Evolutionary conservation across 2,888 invertebrate genomes (phyloP), one percentile per base, ranked within the genome.

Genomic region (Pterostichus niger): DNA sequence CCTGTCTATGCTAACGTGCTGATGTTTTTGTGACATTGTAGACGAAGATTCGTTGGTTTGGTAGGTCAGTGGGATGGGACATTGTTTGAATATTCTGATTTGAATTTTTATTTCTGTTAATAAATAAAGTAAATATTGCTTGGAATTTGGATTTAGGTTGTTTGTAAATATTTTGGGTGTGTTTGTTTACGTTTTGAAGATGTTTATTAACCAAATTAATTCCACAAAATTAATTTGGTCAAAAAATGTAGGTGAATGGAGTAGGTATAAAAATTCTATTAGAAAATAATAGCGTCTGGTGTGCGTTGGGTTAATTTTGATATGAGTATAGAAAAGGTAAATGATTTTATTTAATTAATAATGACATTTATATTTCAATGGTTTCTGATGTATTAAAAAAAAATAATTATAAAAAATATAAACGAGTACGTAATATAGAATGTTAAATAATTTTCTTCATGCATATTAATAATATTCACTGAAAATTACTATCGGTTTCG

Each of bases 51-150:
- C 15, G 56, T 17, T 56, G 64, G 40, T 31, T 61, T 61, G 64
- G 31, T 44, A 71, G 40, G 68, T 71, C 44, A 71, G 17, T 71
- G 24, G 68, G 68, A 71, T 44, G 68, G 11, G 68, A 71, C 68
- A 71, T 15, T 71, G 44, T 44, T 71, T 44, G 68, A 71, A 40
- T 71, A 44, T 56, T 13, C 9, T 15, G 11, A 15, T 1, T 44
- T 9, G 68, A 44, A 44, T 44, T 17, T 56, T 5, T 56, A 4
- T 40, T 64, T 64, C 33, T 33, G 59, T 10, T 24, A 15, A 13
- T 13, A 17, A 56, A 56, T 46, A 52, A 56, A 15, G 54, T 56
- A 64, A 61, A 61, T 33, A 35, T 35, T 64, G 3, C 2, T 24
- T 31, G 24, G 59, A 1, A 59, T 31, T 3, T 54, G 11, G 15